Evolutionary conservation across 2,113 vertebrate genomes (phyloP), one percentile per base, ranked within the genome.

Genomic region (Stomatorhinus ivindoensis): DNA sequence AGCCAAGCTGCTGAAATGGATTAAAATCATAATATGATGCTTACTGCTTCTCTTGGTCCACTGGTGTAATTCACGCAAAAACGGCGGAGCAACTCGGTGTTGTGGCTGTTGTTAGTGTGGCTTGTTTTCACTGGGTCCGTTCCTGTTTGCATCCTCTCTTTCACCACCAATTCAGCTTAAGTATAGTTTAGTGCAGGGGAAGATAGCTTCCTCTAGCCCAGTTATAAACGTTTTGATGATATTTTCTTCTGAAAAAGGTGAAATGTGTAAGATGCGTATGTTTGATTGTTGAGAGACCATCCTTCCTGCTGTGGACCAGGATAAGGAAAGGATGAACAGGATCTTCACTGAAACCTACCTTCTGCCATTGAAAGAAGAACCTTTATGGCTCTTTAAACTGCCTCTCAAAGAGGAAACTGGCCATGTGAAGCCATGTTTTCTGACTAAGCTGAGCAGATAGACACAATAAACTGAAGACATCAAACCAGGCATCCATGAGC

Each of bases 21-120:
- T 95, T 96, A 95, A 94, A 94, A 94, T 91, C 93, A 80, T 93
- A 92, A 92, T 93, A 92, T 94, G 94, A 94, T 95, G 94, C 93
- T 93, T 90, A 89, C 91, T 91, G 93, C 93, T 93, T 92, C 92
- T 91, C 92, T 91, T 92, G 93, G 94, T 93, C 94, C 94, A 90
- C 87, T 93, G 93, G 94, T 95, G 92, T 91, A 93, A 94, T 95
- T 95, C 94, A 94, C 93, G 95, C 93, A 94, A 91, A 95, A 93
- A 95, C 27, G 0, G 15, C 17, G 7, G 94, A 92, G 92, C 93
- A 94, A 94, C 94, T 94, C 92, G 91, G 92, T 93, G 69, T 84
- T 83, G 73, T 42, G 91, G 87, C 89, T 90, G 88, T 89, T 89
- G 42, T 19, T 82, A 19, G 92, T 89, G 89, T 83, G 91, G 90